Conservation (phyloP, 30 jellyfish, hydroid and myxozoan genomes). For the Cassiopea andromeda region DNA sequence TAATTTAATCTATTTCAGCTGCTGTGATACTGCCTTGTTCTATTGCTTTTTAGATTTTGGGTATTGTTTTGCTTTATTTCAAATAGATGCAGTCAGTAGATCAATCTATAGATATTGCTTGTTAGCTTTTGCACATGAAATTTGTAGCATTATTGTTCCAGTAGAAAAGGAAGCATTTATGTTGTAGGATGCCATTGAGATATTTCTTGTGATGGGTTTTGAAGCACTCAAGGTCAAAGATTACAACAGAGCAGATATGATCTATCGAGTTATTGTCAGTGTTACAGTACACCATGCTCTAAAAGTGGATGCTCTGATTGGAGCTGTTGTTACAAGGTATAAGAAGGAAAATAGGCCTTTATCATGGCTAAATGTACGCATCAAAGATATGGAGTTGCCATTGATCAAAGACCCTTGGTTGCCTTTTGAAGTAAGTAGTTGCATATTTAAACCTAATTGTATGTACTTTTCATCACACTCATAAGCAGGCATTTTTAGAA, state of each 20-base stretch:
- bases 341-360: background rate
- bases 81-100: too few species aligned
- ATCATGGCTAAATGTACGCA: background rate
- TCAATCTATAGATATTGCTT: too few species aligned
- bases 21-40: too few species aligned
- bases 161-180: too few species aligned
- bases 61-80: too few species aligned
- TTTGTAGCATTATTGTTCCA: too few species aligned
- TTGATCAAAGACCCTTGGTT: background rate
- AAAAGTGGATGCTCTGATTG: background rate
- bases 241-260: background rate
- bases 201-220: constrained; percentile 1
- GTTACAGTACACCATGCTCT: background rate
- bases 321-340: background rate
- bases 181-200: background rate
- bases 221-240: background rate
- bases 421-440: background rate
- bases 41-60: too few species aligned
- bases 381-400: background rate
- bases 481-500: too few species aligned
- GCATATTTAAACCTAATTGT: too few species aligned
- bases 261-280: background rate
- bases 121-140: too few species aligned
- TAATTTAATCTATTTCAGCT: too few species aligned
- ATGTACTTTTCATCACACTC: background rate